phyloP scores from a whole-genome alignment of 2,797 vertebrate genomes.

The Erpetoichthys calabaricus region DNA sequence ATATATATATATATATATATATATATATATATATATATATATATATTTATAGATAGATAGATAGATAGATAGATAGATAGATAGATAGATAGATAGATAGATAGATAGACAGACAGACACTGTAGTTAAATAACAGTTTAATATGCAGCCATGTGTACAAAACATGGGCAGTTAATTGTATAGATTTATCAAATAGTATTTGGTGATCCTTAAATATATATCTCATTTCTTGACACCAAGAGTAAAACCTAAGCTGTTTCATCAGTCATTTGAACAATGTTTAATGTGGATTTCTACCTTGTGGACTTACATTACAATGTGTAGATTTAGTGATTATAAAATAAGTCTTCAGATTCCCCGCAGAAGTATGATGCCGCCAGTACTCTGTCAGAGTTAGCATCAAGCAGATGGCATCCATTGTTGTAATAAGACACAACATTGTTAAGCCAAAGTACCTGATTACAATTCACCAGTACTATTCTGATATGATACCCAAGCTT shows the following conservation, averaged over 20 bases:
- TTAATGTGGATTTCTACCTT: constrained; percentile 77
- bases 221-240: background rate
- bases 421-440: constrained; percentile 66
- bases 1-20: no score
- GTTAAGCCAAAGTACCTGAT: constrained; percentile 97
- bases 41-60: no score
- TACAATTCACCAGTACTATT: constrained; percentile 86
- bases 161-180: no score
- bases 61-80: no score
- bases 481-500: constrained; percentile 76
- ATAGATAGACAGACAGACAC: no score
- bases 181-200: constrained; percentile 1
- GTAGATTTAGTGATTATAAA: constrained; percentile 89
- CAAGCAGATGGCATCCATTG: constrained; percentile 70
- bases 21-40: no score
- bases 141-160: no score
- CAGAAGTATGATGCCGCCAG: constrained; percentile 59
- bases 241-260: constrained; percentile 43
- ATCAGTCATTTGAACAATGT: constrained; percentile 65
- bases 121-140: no score
- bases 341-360: constrained; percentile 73
- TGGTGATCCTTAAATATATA: background rate
- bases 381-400: constrained; percentile 53
- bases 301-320: constrained; percentile 88
- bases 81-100: no score